phyloP scores from a whole-genome alignment of 2,797 vertebrate species.

The Scolopax rusticola region DNA sequence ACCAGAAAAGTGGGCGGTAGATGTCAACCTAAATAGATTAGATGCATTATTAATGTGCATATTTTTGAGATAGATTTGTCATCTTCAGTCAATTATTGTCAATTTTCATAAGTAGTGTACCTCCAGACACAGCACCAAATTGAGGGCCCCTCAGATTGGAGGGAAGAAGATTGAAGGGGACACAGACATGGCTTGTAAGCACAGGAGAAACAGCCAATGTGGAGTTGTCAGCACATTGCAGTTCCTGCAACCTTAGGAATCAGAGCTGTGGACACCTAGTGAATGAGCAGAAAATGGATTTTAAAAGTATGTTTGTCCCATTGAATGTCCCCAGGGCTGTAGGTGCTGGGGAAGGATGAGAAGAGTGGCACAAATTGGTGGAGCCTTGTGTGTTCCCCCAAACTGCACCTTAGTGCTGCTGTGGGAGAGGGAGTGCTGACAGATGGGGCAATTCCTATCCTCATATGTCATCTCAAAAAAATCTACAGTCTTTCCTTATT shows the following conservation, averaged over 20 bases:
- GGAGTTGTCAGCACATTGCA: not conserved
- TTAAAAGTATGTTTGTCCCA: not conserved
- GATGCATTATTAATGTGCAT: slow-evolving; percentile 1
- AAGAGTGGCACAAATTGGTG: not conserved
- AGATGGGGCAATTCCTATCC: not conserved
- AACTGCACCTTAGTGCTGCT: not conserved
- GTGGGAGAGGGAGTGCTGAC: not conserved
- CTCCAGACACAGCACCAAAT: not conserved
- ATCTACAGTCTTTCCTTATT: not conserved
- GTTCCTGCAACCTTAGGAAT: accelerated
- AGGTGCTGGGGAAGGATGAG: not conserved
- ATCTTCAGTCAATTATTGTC: too few relatives aligned
- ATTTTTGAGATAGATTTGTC: not conserved
- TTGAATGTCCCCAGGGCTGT: not conserved
- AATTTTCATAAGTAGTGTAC: not conserved
- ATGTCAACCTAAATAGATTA: not conserved
- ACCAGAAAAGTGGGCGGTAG: not conserved
- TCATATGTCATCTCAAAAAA: not conserved
- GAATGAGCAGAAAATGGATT: not conserved
- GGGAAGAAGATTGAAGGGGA: not conserved
- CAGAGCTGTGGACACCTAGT: not conserved
- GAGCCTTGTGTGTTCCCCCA: not conserved
- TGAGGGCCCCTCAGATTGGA: not conserved
- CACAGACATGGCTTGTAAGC: accelerated
- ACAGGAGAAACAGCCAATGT: not conserved